Evolutionary conservation across 2,113 vertebrate genomes (phyloP).

Genomic region (Sebastes schlegelii): DNA sequence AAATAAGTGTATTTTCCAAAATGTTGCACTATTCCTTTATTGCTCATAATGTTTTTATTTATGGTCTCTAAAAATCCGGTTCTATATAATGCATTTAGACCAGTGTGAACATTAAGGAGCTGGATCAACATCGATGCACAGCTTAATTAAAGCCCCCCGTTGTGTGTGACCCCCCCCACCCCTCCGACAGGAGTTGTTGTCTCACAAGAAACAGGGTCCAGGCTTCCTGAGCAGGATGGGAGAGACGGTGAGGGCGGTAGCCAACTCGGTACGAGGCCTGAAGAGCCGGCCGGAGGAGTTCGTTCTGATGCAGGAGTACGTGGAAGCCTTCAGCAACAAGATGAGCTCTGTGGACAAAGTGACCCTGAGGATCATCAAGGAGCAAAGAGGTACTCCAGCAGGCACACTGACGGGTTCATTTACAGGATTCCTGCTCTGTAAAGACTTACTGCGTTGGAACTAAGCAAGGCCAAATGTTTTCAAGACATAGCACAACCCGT

Average conservation of each 20-base stretch:
- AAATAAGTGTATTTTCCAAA: neutral
- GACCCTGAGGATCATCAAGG: conserved; percentile 93
- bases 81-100: neutral
- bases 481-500: too few species aligned
- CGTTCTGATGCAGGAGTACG: conserved; percentile 88
- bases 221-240: conserved; percentile 93
- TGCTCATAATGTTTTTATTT: neutral
- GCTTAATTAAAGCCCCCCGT: neutral
- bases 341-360: conserved; percentile 92
- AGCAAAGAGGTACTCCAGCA: conserved; percentile 88
- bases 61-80: neutral
- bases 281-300: conserved; percentile 91
- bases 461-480: neutral
- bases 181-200: conserved; percentile 87
- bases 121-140: neutral
- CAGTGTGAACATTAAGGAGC: neutral
- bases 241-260: conserved; percentile 90
- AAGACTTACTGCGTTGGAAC: neutral
- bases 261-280: conserved; percentile 89
- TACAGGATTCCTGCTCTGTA: neutral
- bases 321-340: conserved; percentile 91
- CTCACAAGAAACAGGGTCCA: conserved; percentile 92
- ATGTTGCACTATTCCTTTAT: too few species aligned
- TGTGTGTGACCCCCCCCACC: conserved; percentile 26
- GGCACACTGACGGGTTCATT: neutral